Evolutionary conservation across 2,797 vertebrate genomes (phyloP), one percentile per base, ranked within the genome.

Genomic region (Anas georgica): DNA sequence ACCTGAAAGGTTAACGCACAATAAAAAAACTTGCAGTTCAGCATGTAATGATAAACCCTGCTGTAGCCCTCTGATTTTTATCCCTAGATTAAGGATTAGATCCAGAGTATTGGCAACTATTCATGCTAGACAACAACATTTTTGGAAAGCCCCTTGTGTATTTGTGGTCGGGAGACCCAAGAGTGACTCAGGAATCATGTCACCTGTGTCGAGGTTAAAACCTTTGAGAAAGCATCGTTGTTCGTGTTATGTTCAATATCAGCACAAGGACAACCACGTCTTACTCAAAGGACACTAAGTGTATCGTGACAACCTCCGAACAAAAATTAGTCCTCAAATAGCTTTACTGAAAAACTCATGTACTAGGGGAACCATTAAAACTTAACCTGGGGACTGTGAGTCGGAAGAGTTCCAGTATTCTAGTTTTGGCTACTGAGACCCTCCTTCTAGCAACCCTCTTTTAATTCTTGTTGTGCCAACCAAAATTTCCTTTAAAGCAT

Each of bases 401-500:
- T 37, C 58, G 41, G 21, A 39, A 64, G 69, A 76, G n/a, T 67
- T 88, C 28, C 22, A 25, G 1, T 20, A 17, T 48, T 88, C 86
- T 72, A 67, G 59, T 67, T 91, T 59, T 82, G 63, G 12, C 68
- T 86, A 82, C 59, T 20, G n/a, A 78, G 45, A 69, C 21, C 46
- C 50, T 63, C 17, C 22, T 88, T n/a, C 45, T 75, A 12, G 86
- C 74, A 88, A n/a, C 23, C 10, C 20, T 63, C 50, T 75, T 75
- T 63, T 33, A 48, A 79, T 86, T 93, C 60, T 12, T 25, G 72
- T 85, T 58, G 74, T 60, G 41, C 39, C 58, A 58, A 35, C 17
- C 69, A 64, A 73, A 91, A 7, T 70, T 93, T 45, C 63, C 28
- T 84, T 56, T 48, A 88, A 88, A 93, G 59, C n/a, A 41, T 45